Percentiles rank a stretch among this genome's conserved stretches.
Conservation (phyloP, 2,797 vertebrate genomes). For the Crenuchus spilurus region DNA sequence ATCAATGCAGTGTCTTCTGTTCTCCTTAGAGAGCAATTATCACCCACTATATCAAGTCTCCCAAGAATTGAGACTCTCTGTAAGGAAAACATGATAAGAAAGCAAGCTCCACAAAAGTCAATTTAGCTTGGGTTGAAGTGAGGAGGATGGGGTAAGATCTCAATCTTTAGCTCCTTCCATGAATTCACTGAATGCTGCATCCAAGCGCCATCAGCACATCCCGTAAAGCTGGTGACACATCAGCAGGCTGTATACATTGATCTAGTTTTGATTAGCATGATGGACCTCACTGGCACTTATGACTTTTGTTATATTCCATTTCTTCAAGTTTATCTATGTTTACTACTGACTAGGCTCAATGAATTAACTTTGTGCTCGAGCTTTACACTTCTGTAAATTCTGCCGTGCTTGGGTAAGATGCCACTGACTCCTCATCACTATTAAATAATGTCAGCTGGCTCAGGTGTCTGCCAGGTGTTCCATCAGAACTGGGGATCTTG, state of each 20-base stretch:
- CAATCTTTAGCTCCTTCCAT: background rate
- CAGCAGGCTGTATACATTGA: background rate
- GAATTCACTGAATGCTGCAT: background rate
- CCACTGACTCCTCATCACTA: no score
- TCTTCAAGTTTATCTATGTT: no score
- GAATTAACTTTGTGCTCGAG: no score
- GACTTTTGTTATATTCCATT: no score
- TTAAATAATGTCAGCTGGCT: no score
- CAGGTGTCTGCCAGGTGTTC: no score
- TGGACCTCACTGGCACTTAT: background rate
- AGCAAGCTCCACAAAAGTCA: constrained; percentile 4
- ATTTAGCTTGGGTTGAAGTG: background rate
- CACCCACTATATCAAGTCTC: constrained; percentile 29
- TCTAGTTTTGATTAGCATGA: background rate
- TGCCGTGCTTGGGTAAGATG: no score
- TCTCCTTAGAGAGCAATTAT: constrained; percentile 36
- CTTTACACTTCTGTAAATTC: no score
- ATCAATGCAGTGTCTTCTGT: constrained; percentile 51
- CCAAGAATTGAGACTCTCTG: background rate
- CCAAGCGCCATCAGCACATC: background rate
- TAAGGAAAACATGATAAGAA: constrained; percentile 5
- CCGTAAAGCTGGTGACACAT: background rate
- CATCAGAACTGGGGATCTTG: no score
- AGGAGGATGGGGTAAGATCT: background rate
- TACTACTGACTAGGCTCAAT: no score